phyloP scores from a whole-genome alignment of 1,140 invertebrate species.

The Brachionus sp. region DNA sequence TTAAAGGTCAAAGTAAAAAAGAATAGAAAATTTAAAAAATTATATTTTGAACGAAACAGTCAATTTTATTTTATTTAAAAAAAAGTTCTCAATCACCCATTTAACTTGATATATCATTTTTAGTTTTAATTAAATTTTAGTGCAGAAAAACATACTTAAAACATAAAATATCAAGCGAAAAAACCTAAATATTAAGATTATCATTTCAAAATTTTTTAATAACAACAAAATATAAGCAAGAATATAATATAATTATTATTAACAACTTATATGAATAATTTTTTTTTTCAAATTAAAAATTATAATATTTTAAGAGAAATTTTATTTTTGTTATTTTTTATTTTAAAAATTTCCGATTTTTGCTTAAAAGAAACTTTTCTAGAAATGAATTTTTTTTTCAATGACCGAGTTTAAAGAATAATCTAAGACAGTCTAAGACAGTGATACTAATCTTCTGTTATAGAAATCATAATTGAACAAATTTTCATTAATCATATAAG shows the following conservation, averaged over 20 bases:
- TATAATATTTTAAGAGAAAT: not conserved
- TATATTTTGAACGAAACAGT: too few species aligned
- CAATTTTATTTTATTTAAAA: too few species aligned
- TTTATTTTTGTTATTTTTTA: not conserved
- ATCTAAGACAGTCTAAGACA: too few species aligned
- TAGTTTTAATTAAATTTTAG: not conserved
- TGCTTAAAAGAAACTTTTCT: not conserved
- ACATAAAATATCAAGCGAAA: not conserved
- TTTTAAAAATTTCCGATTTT: not conserved
- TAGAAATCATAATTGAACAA: too few species aligned
- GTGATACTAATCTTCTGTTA: too few species aligned
- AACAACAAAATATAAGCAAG: not conserved
- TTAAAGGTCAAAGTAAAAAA: too few species aligned
- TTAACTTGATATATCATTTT: too few species aligned
- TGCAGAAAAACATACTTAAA: not conserved
- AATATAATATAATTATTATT: slow-evolving; percentile 8
- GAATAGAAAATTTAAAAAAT: too few species aligned
- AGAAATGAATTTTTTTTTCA: too few species aligned
- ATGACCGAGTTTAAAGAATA: too few species aligned
- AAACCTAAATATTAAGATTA: not conserved
- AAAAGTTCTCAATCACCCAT: too few species aligned
- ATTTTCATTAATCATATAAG: too few species aligned
- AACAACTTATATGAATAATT: not conserved
- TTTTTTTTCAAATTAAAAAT: not conserved
- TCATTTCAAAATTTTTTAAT: not conserved